Conservation (phyloP, 2,113 vertebrate species). For the Hippocampus guttulatus region DNA sequence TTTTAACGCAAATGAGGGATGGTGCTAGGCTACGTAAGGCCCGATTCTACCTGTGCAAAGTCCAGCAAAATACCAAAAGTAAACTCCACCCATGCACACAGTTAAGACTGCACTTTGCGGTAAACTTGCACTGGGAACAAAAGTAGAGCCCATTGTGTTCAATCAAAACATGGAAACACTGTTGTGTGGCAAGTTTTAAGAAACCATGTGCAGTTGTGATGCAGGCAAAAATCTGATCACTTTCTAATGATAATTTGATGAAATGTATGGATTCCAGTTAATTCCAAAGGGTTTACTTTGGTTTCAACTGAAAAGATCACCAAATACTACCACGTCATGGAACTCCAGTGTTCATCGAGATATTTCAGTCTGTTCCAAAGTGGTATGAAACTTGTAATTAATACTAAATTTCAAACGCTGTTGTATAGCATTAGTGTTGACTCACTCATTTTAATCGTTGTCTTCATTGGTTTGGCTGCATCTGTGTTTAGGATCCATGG, state of each 20-base stretch:
- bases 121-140: too few relatives aligned
- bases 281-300: background rate
- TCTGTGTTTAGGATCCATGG: constrained; percentile 65
- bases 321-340: background rate
- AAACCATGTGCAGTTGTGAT: background rate
- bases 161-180: too few relatives aligned
- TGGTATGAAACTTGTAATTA: background rate
- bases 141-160: too few relatives aligned
- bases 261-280: too few relatives aligned
- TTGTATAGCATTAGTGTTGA: background rate
- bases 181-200: too few relatives aligned
- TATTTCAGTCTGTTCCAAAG: background rate
- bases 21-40: too few relatives aligned
- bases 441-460: constrained; percentile 4
- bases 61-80: too few relatives aligned
- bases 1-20: too few relatives aligned
- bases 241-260: background rate
- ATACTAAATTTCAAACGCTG: background rate
- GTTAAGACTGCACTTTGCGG: too few relatives aligned
- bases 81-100: too few relatives aligned
- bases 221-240: background rate
- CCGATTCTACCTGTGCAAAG: too few relatives aligned
- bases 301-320: background rate
- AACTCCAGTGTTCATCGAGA: background rate
- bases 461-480: background rate